Base-by-base conservation (phyloP, 2,797 vertebrate species). In the Chiroxiphia lanceolata region DNA sequence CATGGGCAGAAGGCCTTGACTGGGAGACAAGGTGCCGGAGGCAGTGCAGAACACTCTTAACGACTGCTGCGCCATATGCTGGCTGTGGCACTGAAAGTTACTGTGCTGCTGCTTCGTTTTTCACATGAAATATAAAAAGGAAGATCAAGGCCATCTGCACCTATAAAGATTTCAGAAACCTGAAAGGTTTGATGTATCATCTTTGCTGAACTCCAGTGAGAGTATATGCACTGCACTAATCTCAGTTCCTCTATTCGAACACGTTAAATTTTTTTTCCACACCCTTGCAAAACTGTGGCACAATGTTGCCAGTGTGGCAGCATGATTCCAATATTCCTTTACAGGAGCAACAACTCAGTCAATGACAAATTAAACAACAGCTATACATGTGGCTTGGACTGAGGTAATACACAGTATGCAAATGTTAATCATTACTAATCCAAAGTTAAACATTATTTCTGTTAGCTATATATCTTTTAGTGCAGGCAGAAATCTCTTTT, bases 11-110 rank as follows among this genome's bases (percentile, higher is more conserved):
- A 38, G 60, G 48, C 45, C 71, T 91, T 10, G 4, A 53, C 34
- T 21, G 34, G 47, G 40, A 91, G 45, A 29, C 0, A 1, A 71
- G 69, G 42, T 57, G 29, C 68, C 0, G 0, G 54, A 63, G 76
- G 83, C 69, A 38, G 15, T 4, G 7, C 54, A 65, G 86, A 53
- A 21, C 27, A 23, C 25, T 34, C 53, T 34, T 45, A 34, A 45
- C 1, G 3, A 57, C 26, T 11, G 51, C 71, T 72, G 56, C 27
- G 33, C 50, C 14, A 4, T 15, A 13, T 27, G 33, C 51, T 67
- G 84, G 48, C n/a, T 34, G 4, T 57, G 38, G 22, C 70, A 44
- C 47, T 40, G 67, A 59, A 36, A 33, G 13, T 12, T 59, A 14
- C 29, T 59, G 40, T 40, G 45, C 45, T 80, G n/a, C 77, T 68